A percentile compares a stretch with the other conserved stretches of the same genome.
These are phyloP conservation scores for Crenuchus spilurus DNA, from an alignment of 2,797 vertebrate species.

Conservation along the genomic window DNA sequence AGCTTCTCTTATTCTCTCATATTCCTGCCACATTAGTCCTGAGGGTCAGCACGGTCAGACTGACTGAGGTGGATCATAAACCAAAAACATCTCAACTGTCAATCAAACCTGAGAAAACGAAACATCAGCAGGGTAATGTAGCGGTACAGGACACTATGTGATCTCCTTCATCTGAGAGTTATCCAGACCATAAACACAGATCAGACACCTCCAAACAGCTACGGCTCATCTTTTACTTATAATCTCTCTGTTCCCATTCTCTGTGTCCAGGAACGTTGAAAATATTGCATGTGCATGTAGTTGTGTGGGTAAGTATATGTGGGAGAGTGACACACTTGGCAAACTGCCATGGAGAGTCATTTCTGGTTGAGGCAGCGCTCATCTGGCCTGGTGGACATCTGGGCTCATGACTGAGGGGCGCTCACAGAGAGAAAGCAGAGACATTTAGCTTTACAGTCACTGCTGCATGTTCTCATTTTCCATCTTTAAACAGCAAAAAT, in stretches of 20 bases:
- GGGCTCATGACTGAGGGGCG: background rate
- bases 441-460: background rate
- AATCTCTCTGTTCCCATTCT: slow-evolving; percentile 62
- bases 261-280: slow-evolving; percentile 72
- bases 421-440: slow-evolving; percentile 1
- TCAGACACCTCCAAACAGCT: slow-evolving; percentile 30
- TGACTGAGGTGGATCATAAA: slow-evolving; percentile 8
- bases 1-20: background rate
- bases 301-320: slow-evolving; percentile 37
- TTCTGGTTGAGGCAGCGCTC: slow-evolving; percentile 59
- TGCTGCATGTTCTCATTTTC: slow-evolving; percentile 27
- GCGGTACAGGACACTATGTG: slow-evolving; percentile 56
- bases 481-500: slow-evolving; percentile 15
- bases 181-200: slow-evolving; percentile 50
- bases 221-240: slow-evolving; percentile 62
- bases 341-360: slow-evolving; percentile 68
- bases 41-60: slow-evolving; percentile 33
- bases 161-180: slow-evolving; percentile 48
- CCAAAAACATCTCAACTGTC: slow-evolving; percentile 35
- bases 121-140: slow-evolving; percentile 47
- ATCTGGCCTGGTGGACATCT: slow-evolving; percentile 36
- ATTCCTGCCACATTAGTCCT: background rate
- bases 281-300: slow-evolving; percentile 45
- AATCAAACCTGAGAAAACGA: slow-evolving; percentile 47
- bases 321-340: slow-evolving; percentile 72